These are phyloP conservation scores for Andricus quercusramuli DNA, from an alignment of 2,888 invertebrate genomes.

Conservation along the genomic window DNA sequence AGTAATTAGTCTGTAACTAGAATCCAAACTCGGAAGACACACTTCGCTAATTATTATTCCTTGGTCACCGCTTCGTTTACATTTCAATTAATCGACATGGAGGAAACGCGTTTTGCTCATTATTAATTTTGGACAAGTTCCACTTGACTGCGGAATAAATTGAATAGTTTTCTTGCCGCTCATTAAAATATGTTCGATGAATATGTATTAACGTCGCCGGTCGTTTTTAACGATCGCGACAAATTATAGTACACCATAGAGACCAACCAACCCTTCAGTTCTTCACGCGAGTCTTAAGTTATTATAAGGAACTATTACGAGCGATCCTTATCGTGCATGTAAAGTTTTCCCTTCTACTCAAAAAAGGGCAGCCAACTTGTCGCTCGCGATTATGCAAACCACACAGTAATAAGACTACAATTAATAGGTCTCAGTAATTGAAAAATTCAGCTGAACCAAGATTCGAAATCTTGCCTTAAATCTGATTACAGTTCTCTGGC, in stretches of 20 bases:
- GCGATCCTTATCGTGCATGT: slow-evolving; percentile 52
- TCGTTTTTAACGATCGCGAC: slow-evolving; percentile 64
- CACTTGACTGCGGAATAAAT: slow-evolving; percentile 53
- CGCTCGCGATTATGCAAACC: neutral
- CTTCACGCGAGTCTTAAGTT: slow-evolving; percentile 63
- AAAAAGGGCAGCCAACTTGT: neutral
- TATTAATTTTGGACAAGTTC: slow-evolving; percentile 62
- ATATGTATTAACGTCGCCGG: slow-evolving; percentile 60
- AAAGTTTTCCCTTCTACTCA: slow-evolving; percentile 40
- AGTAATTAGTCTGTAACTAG: slow-evolving; percentile 32
- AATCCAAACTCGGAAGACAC: slow-evolving; percentile 14
- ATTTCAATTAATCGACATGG: slow-evolving; percentile 31
- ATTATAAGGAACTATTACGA: slow-evolving; percentile 60
- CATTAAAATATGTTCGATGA: slow-evolving; percentile 63
- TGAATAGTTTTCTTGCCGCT: slow-evolving; percentile 46
- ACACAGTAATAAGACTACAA: neutral
- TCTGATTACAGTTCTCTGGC: neutral
- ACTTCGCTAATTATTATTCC: slow-evolving; percentile 37
- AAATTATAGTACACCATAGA: slow-evolving; percentile 63
- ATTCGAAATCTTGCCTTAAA: neutral
- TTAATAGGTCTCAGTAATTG: neutral
- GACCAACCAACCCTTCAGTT: neutral
- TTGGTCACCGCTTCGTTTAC: slow-evolving; percentile 21
- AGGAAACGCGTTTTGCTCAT: slow-evolving; percentile 14
- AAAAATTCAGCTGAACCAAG: neutral